Conservation (phyloP, 2,888 invertebrate species). For the Andrena bucephala region DNA sequence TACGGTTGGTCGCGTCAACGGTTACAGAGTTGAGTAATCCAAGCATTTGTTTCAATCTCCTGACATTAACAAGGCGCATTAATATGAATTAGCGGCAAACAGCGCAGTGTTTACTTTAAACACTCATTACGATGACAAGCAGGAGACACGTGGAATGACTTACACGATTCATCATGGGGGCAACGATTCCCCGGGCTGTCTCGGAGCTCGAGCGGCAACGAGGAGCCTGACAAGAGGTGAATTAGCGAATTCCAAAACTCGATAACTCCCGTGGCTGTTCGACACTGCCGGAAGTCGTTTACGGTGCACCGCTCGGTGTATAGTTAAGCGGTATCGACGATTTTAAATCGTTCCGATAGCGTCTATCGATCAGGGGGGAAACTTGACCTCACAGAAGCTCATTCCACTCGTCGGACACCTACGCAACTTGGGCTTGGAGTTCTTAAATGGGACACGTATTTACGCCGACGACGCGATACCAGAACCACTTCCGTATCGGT, state of each 20-base stretch:
- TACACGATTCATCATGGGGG: constrained; percentile 36
- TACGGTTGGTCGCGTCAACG: background rate
- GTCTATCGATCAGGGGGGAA: constrained; percentile 68
- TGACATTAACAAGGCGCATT: constrained; percentile 4
- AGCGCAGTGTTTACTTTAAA: constrained; percentile 20
- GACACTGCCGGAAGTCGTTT: constrained; percentile 70
- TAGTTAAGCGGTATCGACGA: constrained; percentile 26
- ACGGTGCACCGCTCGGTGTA: constrained; percentile 29
- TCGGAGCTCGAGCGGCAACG: constrained; percentile 9
- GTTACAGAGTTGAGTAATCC: constrained; percentile 6
- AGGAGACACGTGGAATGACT: constrained; percentile 1
- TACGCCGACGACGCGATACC: constrained; percentile 53
- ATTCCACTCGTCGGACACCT: constrained; percentile 72
- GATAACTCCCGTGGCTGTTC: constrained; percentile 45
- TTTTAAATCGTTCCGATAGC: constrained; percentile 62
- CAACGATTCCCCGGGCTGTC: constrained; percentile 28
- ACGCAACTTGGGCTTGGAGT: constrained; percentile 65
- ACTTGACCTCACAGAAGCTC: constrained; percentile 67
- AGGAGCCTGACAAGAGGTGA: constrained; percentile 36
- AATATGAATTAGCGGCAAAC: constrained; percentile 13
- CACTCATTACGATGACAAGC: constrained; percentile 33
- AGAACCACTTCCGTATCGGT: constrained; percentile 63
- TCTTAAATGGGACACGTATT: constrained; percentile 64
- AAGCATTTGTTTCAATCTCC: constrained; percentile 11
- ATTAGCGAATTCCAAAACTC: constrained; percentile 55